Base-by-base conservation (phyloP, 2,888 invertebrate species). In the Sphaerophoria taeniata region DNA sequence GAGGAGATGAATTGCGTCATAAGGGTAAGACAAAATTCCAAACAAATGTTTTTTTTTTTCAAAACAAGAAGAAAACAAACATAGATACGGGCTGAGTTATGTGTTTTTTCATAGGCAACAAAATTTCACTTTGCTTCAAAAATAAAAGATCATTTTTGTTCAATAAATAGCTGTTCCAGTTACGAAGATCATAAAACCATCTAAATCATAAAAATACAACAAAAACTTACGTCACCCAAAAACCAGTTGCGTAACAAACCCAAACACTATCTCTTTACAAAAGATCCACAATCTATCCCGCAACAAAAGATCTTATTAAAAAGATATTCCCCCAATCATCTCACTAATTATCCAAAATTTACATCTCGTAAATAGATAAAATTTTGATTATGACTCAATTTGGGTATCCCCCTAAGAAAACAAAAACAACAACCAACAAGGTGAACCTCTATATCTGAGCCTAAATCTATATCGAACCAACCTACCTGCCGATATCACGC, bases 361-460 rank as follows among this genome's bases (percentile, higher is more conserved):
- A 67, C 76, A 85, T 85, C 81, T 85, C 70, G 70, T 85, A 70
- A 81, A 85, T 85, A 85, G 81, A 81, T 85, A 85, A 81, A 75
- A 70, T 56, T 73, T 73, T 73, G 80, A 73, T 81, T 85, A 85
- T 85, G 80, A 81, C 85, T 85, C 81, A 85, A 85, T 85, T 80
- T 36, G 49, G 70, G 72, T 51, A 24, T 45, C 51, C 65, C 43
- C 65, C 51, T 24, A n/a, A 43, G 9, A 53, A 14, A 39, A 36
- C n/a, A 24, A 36, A 36, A n/a, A 43, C 4, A 43, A 43, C 4
- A 58, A 56, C 45, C 9, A 34, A 67, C 67, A 67, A 67, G 67
- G 51, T 65, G 65, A 24, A 51, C n/a, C n/a, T 49, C 49, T 55
- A 69, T 70, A 60, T 75, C 79, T 74, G 39, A 39, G 55, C 9